Evolutionary conservation across 2,888 invertebrate genomes (phyloP), one percentile per base, ranked within the genome.

Genomic region (Tenthredo distinguenda): DNA sequence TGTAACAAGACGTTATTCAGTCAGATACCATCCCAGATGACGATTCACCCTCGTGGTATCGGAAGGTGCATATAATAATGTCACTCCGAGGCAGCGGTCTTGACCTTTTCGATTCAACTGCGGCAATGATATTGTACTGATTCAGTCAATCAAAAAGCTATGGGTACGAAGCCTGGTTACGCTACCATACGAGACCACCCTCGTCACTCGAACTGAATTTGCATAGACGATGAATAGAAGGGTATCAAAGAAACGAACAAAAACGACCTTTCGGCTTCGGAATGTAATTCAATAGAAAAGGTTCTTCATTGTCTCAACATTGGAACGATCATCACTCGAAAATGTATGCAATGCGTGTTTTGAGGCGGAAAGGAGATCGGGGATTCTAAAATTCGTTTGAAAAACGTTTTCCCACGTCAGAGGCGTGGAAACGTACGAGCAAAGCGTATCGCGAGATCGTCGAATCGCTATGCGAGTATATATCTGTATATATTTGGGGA

Each of bases 121-220:
- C n/a, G 55, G 55, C 55, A 55, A 55, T 55, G 55, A 55, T 55
- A 55, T 55, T 55, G 55, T 55, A 55, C 55, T 55, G 55, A 55
- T 55, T 55, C 55, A 55, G 55, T 55, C 55, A 55, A 55, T 55
- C 55, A n/a, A 55, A 55, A 55, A 6, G 6, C n/a, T n/a, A 55
- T 55, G n/a, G 55, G n/a, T 55, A 55, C 6, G n/a, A n/a, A 55
- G n/a, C 55, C 55, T n/a, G 55, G 55, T 7, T n/a, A 55, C n/a
- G 7, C 3, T 47, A 55, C 55, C 9, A 12, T 55, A n/a, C 55
- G 2, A 55, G 7, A 7, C 7, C n/a, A 55, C 55, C 55, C 55
- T 55, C 55, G 55, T 55, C 55, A n/a, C 10, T 55, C n/a, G n/a
- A 55, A 55, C 55, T n/a, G 55, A 55, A 55, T 55, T n/a, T 55